These are phyloP conservation scores for Serripes groenlandicus DNA, from an alignment of 2,888 invertebrate genomes.

Conservation along the genomic window DNA sequence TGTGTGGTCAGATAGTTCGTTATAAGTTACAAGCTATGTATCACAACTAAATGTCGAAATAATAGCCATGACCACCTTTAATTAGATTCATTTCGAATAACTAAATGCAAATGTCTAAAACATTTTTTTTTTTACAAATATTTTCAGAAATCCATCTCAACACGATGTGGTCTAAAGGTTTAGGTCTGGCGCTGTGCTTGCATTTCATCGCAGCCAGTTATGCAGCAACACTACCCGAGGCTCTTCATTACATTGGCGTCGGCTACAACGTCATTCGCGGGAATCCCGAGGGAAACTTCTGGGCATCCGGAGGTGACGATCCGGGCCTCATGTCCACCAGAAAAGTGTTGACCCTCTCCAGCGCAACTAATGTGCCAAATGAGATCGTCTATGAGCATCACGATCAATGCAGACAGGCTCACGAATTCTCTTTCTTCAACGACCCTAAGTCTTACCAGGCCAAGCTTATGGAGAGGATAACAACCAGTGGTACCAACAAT, in stretches of 20 bases:
- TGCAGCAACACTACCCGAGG: conserved; percentile 58
- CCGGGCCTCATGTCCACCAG: conserved; percentile 62
- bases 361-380: conserved; percentile 35
- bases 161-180: conserved; percentile 45
- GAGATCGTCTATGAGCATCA: conserved; percentile 64
- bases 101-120: not conserved
- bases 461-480: conserved; percentile 55
- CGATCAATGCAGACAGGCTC: conserved; percentile 57
- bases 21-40: no score
- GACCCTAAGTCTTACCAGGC: conserved; percentile 62
- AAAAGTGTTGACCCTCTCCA: conserved; percentile 52
- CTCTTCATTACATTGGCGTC: conserved; percentile 64
- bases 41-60: not conserved
- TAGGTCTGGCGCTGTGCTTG: conserved; percentile 47
- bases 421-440: conserved; percentile 61
- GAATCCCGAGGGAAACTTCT: conserved; percentile 67
- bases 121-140: not conserved
- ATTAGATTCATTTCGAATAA: not conserved
- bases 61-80: not conserved
- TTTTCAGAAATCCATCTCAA: conserved; percentile 2
- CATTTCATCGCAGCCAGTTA: conserved; percentile 38
- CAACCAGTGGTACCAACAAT: conserved; percentile 59
- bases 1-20: no score
- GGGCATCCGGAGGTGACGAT: conserved; percentile 65
- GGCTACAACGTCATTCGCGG: conserved; percentile 62